Conservation (phyloP, 2,888 invertebrate species). For the Noctua janthe region DNA sequence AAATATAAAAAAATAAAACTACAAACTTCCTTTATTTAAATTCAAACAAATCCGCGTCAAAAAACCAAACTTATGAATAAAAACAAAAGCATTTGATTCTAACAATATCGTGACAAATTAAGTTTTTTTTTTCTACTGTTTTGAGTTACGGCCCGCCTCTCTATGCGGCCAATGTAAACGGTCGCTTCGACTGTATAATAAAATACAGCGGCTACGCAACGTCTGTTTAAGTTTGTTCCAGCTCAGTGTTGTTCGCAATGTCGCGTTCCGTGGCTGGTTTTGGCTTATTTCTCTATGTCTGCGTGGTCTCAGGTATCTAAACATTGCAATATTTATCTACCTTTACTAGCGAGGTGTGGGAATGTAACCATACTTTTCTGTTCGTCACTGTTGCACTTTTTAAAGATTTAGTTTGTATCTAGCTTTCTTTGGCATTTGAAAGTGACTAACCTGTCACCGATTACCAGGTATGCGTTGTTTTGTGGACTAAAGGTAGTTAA, state of each 20-base stretch:
- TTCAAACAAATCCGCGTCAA: neutral
- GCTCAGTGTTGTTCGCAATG: conserved; percentile 51
- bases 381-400: neutral
- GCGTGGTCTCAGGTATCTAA: conserved; percentile 47
- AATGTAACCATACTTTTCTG: neutral
- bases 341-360: neutral
- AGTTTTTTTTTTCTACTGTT: neutral
- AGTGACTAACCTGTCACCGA: neutral
- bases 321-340: conserved; percentile 16
- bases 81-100: conserved; percentile 18
- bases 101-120: conserved; percentile 14
- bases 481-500: too few species aligned
- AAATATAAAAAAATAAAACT: neutral
- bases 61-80: neutral
- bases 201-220: conserved; percentile 3
- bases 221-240: conserved; percentile 20
- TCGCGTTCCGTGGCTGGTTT: conserved; percentile 56
- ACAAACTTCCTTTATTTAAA: neutral
- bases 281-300: conserved; percentile 25
- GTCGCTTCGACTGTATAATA: conserved; percentile 23
- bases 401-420: neutral
- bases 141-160: conserved; percentile 20
- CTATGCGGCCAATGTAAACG: conserved; percentile 6
- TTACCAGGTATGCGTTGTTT: neutral
- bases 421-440: neutral